Evolutionary conservation across 2,888 invertebrate species (phyloP).

Genomic region (Yponomeuta cagnagella): DNA sequence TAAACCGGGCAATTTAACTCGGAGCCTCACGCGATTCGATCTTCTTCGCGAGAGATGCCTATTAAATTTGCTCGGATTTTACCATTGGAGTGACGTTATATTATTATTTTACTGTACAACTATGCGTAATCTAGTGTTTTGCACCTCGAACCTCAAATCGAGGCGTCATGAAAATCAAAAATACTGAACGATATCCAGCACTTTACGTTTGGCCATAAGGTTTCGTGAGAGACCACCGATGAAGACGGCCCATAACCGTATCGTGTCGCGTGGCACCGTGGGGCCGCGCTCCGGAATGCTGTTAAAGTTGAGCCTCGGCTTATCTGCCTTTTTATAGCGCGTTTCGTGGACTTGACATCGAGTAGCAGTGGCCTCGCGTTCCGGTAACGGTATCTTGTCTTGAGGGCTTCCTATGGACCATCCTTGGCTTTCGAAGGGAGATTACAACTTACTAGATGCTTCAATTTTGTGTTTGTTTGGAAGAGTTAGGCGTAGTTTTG

Average conservation of each 20-base stretch:
- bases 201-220: too few species aligned
- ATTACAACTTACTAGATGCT: background rate
- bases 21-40: too few species aligned
- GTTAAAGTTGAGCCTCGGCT: constrained; percentile 55
- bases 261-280: constrained; percentile 23
- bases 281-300: constrained; percentile 17
- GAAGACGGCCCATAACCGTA: background rate
- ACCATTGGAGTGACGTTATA: too few species aligned
- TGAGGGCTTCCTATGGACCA: background rate
- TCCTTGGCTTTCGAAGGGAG: background rate
- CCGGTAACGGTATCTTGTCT: background rate
- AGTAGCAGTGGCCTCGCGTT: background rate
- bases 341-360: constrained; percentile 30
- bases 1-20: too few species aligned
- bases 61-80: too few species aligned
- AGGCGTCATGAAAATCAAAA: too few species aligned
- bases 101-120: too few species aligned
- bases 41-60: too few species aligned
- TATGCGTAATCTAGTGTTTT: too few species aligned
- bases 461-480: background rate
- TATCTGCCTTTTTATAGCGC: constrained; percentile 66
- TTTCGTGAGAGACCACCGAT: background rate
- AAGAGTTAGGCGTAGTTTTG: too few species aligned
- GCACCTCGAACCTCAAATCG: too few species aligned
- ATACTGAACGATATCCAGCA: too few species aligned